Conservation (phyloP, 1,140 invertebrate genomes). For the Drosophila mojavensis region DNA sequence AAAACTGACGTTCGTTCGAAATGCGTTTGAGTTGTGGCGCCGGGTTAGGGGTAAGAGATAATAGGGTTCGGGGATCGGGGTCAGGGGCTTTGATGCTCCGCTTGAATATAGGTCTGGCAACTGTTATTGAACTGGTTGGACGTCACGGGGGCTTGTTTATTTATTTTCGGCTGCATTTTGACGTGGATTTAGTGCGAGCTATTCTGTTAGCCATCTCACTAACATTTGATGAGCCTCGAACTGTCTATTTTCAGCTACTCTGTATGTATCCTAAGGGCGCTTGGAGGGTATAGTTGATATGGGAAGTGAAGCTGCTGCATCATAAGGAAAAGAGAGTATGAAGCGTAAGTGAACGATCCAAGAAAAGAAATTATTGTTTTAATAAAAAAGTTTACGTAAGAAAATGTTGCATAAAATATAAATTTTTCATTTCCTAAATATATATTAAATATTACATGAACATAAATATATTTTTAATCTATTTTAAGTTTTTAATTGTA, state of each 20-base stretch:
- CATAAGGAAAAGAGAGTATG: too few relatives aligned
- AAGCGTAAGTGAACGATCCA: too few relatives aligned
- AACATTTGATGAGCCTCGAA: slow-evolving; percentile 62
- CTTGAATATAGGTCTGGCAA: slow-evolving; percentile 18
- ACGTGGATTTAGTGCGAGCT: slow-evolving; percentile 71
- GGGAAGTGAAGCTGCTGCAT: not conserved
- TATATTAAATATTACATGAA: too few relatives aligned
- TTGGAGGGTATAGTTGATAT: not conserved
- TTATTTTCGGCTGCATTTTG: slow-evolving; percentile 62
- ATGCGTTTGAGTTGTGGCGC: slow-evolving; percentile 10
- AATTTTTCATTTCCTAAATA: too few relatives aligned
- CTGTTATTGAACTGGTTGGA: slow-evolving; percentile 31
- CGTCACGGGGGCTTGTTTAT: slow-evolving; percentile 50
- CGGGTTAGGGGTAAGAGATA: not conserved
- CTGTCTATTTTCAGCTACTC: slow-evolving; percentile 8
- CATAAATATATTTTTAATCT: too few relatives aligned
- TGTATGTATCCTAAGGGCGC: not conserved
- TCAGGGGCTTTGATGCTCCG: not conserved
- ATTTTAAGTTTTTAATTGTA: too few relatives aligned
- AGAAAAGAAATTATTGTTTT: too few relatives aligned
- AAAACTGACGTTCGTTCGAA: slow-evolving; percentile 32
- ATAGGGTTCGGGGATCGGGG: not conserved
- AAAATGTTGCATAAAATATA: too few relatives aligned
- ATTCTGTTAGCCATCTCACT: slow-evolving; percentile 65
- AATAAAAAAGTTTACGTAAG: too few relatives aligned